Evolutionary conservation across 2,113 vertebrate species (phyloP).

Genomic region (Cinclus cinclus): DNA sequence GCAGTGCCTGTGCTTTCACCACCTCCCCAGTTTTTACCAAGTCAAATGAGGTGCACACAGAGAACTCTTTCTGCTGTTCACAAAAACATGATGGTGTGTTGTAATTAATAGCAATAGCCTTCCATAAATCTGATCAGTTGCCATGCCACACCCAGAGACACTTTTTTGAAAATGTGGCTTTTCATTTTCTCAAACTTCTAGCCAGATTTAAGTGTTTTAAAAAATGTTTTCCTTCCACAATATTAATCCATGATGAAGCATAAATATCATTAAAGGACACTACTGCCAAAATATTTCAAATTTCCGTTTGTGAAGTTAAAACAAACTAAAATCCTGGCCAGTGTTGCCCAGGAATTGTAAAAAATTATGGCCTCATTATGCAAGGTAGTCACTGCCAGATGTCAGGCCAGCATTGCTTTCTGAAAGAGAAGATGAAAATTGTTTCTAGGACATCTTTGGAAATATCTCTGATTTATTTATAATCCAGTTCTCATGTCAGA

Average conservation of each 20-base stretch:
- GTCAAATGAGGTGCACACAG: background rate
- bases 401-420: background rate
- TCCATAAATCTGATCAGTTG: background rate
- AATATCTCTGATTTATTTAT: conserved; percentile 48
- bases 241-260: background rate
- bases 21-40: background rate
- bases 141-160: background rate
- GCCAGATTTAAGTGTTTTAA: background rate
- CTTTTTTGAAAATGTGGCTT: background rate
- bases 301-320: background rate
- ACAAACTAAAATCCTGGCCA: background rate
- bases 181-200: background rate
- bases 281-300: background rate
- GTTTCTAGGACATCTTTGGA: conserved; percentile 42
- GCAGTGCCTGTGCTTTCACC: background rate
- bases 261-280: background rate
- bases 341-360: background rate
- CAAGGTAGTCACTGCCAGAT: conserved; percentile 26
- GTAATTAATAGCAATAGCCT: background rate
- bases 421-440: conserved; percentile 6
- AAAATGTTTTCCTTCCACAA: background rate
- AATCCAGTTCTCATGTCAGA: background rate
- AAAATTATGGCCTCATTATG: conserved; percentile 20
- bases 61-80: background rate
- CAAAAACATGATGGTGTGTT: background rate